phyloP scores from a whole-genome alignment of 2,888 invertebrate species.

The Linnaemya tessellans region DNA sequence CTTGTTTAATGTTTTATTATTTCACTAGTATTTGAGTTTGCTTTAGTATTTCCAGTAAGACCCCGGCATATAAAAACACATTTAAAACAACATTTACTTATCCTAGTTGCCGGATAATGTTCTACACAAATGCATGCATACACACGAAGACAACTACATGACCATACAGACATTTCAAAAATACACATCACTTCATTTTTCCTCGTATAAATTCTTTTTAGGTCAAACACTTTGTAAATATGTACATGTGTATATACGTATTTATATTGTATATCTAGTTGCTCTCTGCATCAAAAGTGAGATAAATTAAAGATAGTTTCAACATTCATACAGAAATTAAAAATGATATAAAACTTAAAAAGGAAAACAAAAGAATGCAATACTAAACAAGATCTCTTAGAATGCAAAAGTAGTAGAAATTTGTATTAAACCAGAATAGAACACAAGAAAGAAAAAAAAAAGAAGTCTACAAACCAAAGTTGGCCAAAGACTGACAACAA shows the following conservation, averaged over 20 bases:
- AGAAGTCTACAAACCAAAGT: slow-evolving; percentile 23
- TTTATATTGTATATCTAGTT: slow-evolving; percentile 26
- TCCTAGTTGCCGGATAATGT: slow-evolving; percentile 42
- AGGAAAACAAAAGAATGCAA: slow-evolving; percentile 27
- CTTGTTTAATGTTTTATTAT: slow-evolving; percentile 38
- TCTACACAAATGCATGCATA: background rate
- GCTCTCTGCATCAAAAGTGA: slow-evolving; percentile 64
- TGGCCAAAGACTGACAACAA: slow-evolving; percentile 48
- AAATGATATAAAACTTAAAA: slow-evolving; percentile 31
- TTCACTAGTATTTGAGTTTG: slow-evolving; percentile 13
- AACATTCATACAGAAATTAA: slow-evolving; percentile 43
- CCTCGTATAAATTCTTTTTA: slow-evolving; percentile 45
- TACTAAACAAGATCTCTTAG: slow-evolving; percentile 44
- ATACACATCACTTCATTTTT: slow-evolving; percentile 10
- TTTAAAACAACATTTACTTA: slow-evolving; percentile 52
- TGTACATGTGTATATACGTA: slow-evolving; percentile 36
- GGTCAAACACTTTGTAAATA: slow-evolving; percentile 69
- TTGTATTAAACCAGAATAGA: slow-evolving; percentile 13
- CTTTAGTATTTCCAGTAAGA: slow-evolving; percentile 39
- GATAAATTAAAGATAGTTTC: slow-evolving; percentile 73
- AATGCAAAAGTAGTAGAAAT: slow-evolving; percentile 8
- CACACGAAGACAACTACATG: background rate
- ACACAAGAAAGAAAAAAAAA: slow-evolving; percentile 1
- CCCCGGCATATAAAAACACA: background rate
- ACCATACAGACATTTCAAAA: background rate